Conservation (phyloP, 1,140 invertebrate species). For the Pseudobourletiella spinata region DNA sequence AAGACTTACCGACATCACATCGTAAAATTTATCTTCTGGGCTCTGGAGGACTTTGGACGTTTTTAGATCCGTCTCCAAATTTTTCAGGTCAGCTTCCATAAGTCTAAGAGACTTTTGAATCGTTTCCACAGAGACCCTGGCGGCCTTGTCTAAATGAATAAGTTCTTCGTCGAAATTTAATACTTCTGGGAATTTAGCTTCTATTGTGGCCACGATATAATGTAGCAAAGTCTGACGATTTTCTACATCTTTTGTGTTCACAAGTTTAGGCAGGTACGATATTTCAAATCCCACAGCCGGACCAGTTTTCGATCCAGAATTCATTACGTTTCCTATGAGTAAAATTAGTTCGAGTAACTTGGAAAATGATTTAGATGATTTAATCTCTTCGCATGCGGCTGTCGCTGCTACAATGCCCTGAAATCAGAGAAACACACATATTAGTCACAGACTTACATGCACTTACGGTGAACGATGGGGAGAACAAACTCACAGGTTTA, state of each 20-base stretch:
- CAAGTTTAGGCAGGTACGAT: constrained; percentile 86
- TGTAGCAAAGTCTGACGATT: constrained; percentile 89
- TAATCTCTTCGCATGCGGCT: constrained; percentile 91
- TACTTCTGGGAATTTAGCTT: constrained; percentile 77
- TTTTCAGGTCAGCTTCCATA: constrained; percentile 76
- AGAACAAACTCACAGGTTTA: constrained; percentile 63
- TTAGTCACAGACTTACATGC: neutral
- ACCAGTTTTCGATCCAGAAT: constrained; percentile 84
- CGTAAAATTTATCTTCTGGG: constrained; percentile 68
- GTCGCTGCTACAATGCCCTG: constrained; percentile 87
- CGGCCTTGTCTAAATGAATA: constrained; percentile 70
- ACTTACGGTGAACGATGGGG: neutral
- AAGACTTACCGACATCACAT: constrained; percentile 71
- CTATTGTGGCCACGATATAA: constrained; percentile 79
- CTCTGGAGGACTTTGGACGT: constrained; percentile 66
- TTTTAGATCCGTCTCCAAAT: constrained; percentile 77
- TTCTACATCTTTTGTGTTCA: constrained; percentile 87
- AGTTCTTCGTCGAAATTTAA: constrained; percentile 78
- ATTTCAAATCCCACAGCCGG: constrained; percentile 95
- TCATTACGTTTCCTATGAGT: constrained; percentile 89
- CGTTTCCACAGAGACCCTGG: constrained; percentile 73
- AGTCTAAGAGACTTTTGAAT: constrained; percentile 72
- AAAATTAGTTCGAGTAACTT: constrained; percentile 83
- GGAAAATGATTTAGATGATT: constrained; percentile 77
- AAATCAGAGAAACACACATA: constrained; percentile 34